Evolutionary conservation across 2,797 vertebrate species (phyloP).

Genomic region (Spizella passerina): DNA sequence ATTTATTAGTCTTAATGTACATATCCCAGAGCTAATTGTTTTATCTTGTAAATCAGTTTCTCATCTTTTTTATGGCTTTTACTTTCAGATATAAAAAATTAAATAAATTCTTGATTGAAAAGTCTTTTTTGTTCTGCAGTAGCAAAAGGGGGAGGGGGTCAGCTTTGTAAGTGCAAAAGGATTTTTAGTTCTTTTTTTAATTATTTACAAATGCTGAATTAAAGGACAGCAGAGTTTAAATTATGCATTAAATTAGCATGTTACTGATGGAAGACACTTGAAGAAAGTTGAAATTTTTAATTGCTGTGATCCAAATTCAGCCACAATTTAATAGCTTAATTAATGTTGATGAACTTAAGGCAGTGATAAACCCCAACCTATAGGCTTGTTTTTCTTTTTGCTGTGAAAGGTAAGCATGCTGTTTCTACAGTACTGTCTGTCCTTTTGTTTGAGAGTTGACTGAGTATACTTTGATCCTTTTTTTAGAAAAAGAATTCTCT

Average conservation of each 20-base stretch:
- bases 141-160: slow-evolving; percentile 29
- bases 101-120: slow-evolving; percentile 30
- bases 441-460: slow-evolving; percentile 61
- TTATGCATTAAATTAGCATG: slow-evolving; percentile 76
- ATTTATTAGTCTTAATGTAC: slow-evolving; percentile 57
- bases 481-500: slow-evolving; percentile 60
- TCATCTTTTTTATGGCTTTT: slow-evolving; percentile 11
- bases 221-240: slow-evolving; percentile 72
- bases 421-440: slow-evolving; percentile 39
- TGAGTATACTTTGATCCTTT: slow-evolving; percentile 51
- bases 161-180: slow-evolving; percentile 19
- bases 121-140: slow-evolving; percentile 51
- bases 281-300: slow-evolving; percentile 28
- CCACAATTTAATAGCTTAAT: slow-evolving; percentile 1
- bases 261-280: slow-evolving; percentile 57
- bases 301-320: slow-evolving; percentile 15
- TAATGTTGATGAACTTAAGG: slow-evolving; percentile 43
- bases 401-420: slow-evolving; percentile 57
- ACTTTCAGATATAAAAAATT: slow-evolving; percentile 10
- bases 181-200: slow-evolving; percentile 63
- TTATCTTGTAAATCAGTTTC: slow-evolving; percentile 43
- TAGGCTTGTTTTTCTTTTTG: slow-evolving; percentile 31
- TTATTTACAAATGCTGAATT: slow-evolving; percentile 72
- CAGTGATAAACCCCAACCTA: not conserved
- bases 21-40: slow-evolving; percentile 58